Conservation (phyloP, 2,797 vertebrate genomes). For the Peromyscus attwateri region DNA sequence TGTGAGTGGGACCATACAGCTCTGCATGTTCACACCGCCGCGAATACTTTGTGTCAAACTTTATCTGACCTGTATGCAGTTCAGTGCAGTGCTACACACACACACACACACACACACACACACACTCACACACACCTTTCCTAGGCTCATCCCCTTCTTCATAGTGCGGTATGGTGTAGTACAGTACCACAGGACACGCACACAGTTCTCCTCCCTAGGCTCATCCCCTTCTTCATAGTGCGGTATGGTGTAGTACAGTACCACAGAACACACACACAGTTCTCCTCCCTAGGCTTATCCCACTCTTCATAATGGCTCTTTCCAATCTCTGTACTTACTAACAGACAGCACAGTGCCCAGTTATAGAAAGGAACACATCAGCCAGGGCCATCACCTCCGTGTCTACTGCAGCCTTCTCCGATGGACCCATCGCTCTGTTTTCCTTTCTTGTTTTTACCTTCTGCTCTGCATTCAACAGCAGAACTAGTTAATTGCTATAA, state of each 20-base stretch:
- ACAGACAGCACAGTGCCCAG: background rate
- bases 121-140: too few relatives aligned
- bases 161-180: too few relatives aligned
- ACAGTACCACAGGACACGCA: background rate
- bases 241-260: too few relatives aligned
- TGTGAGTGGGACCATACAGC: background rate
- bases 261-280: too few relatives aligned
- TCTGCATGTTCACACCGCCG: background rate
- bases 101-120: too few relatives aligned
- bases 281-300: background rate
- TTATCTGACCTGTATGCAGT: rapidly evolving
- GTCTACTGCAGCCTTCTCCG: background rate
- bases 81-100: too few relatives aligned
- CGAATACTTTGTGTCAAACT: background rate
- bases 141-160: too few relatives aligned
- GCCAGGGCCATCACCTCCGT: background rate
- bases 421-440: background rate
- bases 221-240: rapidly evolving
- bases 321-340: background rate
- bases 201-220: background rate
- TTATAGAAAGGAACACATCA: background rate
- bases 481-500: background rate
- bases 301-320: background rate
- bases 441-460: background rate
- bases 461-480: background rate